Base-by-base conservation (phyloP, 2,797 vertebrate species). In the Pipistrellus pygmaeus region DNA sequence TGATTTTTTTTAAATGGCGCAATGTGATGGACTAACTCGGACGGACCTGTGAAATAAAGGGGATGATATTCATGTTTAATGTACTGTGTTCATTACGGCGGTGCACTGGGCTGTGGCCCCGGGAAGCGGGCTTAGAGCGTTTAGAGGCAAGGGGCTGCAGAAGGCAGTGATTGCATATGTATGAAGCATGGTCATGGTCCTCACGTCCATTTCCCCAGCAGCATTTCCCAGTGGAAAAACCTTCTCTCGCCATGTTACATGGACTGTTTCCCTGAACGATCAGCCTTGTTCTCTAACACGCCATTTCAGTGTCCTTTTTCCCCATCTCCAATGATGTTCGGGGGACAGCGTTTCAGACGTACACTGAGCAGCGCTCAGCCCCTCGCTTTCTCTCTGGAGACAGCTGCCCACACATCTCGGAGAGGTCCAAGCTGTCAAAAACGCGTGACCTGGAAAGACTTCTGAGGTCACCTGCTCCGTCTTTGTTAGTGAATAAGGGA, bases 251-350 rank as follows among this genome's bases (percentile, higher is more conserved):
- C 83, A 27, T 27, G 32, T 85, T 69, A 68, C 78, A 80, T 55
- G 93, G 17, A 68, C 91, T 86, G 87, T 87, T 88, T 88, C 81
- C 95, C 83, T 95, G 94, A 96, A 90, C 92, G 95, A 76, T 94
- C 87, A 44, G 92, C 85, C 53, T 95, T 96, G 95, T 96, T 88
- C 71, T 88, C 90, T 68, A 87, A 85, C 90, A 86, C 14, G n/a
- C 89, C 48, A 35, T 94, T 81, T 60, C 46, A 14, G 32, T 51
- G 30, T 92, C 83, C 62, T 71, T 97, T 91, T 82, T 96, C 69
- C 83, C 95, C 41, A 1, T 94, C 66, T 91, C 71, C 62, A 77
- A 2, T 95, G 92, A 85, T 21, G 32, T 55, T 88, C 75, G 1
- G 0, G 4, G 66, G 80, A 38, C 35, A 46, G 85, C 27, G 12